Evolutionary conservation across 2,113 vertebrate genomes (phyloP).

Genomic region (Lasiurus borealis): DNA sequence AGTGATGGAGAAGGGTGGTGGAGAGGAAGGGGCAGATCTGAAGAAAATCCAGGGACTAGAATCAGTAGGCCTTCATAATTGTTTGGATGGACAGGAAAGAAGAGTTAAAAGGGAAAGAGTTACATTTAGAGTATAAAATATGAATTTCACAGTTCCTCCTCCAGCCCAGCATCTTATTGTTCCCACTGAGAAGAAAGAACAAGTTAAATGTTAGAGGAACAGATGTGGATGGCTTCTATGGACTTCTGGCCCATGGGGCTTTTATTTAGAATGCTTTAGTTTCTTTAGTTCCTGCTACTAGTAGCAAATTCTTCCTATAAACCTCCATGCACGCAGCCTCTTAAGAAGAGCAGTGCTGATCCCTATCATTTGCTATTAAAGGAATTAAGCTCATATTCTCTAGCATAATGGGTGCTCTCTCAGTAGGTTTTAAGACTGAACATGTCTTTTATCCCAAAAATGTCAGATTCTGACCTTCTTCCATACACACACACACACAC

Average conservation of each 20-base stretch:
- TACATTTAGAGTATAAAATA: neutral
- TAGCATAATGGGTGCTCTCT: neutral
- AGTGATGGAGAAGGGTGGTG: no score
- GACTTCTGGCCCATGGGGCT: neutral
- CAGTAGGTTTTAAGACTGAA: neutral
- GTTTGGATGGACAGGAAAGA: neutral
- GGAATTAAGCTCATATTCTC: neutral
- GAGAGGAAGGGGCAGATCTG: rapidly evolving
- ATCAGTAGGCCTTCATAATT: neutral
- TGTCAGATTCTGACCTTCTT: neutral
- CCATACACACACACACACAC: no score
- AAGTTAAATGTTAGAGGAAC: neutral
- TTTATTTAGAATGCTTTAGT: neutral
- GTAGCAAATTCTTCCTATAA: neutral
- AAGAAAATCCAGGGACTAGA: neutral
- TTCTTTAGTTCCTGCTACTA: neutral
- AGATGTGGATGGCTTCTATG: neutral
- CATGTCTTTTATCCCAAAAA: neutral
- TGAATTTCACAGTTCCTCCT: constrained; percentile 37
- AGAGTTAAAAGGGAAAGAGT: neutral
- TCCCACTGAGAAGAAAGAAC: neutral
- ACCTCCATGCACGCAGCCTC: neutral
- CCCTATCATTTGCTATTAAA: neutral
- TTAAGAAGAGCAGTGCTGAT: neutral
- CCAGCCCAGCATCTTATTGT: neutral